A percentile compares a stretch with the other conserved stretches of the same genome.
phyloP scores from a whole-genome alignment of 1,140 invertebrate species.

The Pogonus chalceus region DNA sequence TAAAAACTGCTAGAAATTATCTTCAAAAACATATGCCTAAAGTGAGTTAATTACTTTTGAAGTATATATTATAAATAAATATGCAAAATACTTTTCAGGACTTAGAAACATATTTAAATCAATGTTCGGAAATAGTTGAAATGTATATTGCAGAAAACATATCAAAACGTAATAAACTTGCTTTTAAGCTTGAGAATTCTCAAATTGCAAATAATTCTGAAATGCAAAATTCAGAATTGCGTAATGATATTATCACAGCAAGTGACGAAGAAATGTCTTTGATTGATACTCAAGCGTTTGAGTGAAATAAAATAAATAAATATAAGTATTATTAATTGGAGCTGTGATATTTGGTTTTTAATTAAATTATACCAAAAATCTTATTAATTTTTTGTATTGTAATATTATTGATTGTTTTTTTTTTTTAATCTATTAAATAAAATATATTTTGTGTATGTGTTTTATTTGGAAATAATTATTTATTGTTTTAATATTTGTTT shows the following conservation, averaged over 20 bases:
- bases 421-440: no score
- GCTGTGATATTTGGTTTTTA: no score
- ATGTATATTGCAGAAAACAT: neutral
- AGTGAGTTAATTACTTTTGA: constrained; percentile 14
- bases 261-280: constrained; percentile 2
- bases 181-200: neutral
- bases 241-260: neutral
- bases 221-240: neutral
- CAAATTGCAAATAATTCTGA: no score
- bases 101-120: constrained; percentile 15
- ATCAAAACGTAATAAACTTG: no score
- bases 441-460: no score
- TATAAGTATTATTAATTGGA: no score
- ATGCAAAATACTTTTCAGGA: constrained; percentile 17
- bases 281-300: neutral
- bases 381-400: no score
- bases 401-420: no score
- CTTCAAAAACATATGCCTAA: constrained; percentile 19
- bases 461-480: no score
- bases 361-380: no score
- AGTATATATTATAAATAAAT: constrained; percentile 1
- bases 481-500: no score
- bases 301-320: neutral
- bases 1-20: constrained; percentile 20
- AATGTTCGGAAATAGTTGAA: constrained; percentile 20